Conservation (phyloP, 2,888 invertebrate species). For the Xestia sexstrigata region DNA sequence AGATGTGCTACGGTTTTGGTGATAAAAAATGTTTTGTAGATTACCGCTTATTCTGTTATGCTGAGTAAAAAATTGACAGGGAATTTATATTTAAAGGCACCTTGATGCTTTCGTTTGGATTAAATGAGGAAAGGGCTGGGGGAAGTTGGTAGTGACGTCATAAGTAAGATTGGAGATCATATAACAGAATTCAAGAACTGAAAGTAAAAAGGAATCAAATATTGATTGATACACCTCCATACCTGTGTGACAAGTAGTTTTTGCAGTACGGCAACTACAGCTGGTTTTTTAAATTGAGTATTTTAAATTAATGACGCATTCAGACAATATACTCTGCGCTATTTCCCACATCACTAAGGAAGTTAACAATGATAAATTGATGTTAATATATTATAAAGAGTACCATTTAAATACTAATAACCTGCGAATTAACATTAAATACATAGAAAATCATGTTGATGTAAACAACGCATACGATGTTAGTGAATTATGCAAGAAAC, state of each 20-base stretch:
- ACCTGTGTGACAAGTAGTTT: neutral
- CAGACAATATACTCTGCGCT: constrained; percentile 8
- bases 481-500: constrained; percentile 34
- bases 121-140: neutral
- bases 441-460: constrained; percentile 24
- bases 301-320: constrained; percentile 37
- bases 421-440: constrained; percentile 33
- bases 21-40: constrained; percentile 18
- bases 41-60: constrained; percentile 21
- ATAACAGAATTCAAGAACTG: neutral
- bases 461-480: constrained; percentile 14
- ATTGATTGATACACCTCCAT: neutral
- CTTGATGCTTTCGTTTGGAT: neutral
- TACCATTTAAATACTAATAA: constrained; percentile 51
- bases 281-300: constrained; percentile 19
- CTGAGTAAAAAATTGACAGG: neutral
- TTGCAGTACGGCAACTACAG: neutral
- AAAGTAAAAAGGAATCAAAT: neutral
- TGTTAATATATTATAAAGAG: constrained; percentile 48
- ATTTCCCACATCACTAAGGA: constrained; percentile 44
- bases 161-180: neutral
- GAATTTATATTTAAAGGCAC: constrained; percentile 1
- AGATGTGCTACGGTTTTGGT: constrained; percentile 6
- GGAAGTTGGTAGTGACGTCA: neutral
- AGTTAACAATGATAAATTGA: constrained; percentile 51